A percentile compares a stretch with the other conserved stretches of the same genome.
phyloP scores from a whole-genome alignment of 2,888 invertebrate species.

The Drosophila rubida region DNA sequence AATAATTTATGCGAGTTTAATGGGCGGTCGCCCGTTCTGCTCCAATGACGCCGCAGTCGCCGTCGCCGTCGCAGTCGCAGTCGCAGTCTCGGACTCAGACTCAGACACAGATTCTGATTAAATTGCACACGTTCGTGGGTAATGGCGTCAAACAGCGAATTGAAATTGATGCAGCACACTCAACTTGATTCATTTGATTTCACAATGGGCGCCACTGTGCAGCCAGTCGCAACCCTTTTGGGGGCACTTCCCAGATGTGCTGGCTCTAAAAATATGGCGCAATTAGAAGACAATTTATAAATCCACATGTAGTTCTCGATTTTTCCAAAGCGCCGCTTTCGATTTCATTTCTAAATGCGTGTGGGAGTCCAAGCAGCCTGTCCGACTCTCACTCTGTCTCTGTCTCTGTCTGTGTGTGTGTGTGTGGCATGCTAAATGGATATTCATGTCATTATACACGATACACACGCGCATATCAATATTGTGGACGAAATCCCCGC shows the following conservation, averaged over 20 bases:
- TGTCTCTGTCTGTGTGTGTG: neutral
- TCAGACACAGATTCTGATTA: neutral
- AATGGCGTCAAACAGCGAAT: constrained; percentile 55
- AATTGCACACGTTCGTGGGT: constrained; percentile 10
- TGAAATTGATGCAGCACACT: constrained; percentile 57
- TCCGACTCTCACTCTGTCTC: neutral
- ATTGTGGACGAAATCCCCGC: neutral
- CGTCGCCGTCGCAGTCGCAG: neutral
- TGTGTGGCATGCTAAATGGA: constrained; percentile 14
- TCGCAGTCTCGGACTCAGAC: neutral
- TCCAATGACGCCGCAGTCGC: constrained; percentile 6
- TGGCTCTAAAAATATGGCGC: neutral
- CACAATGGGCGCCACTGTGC: constrained; percentile 5
- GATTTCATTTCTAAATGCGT: neutral
- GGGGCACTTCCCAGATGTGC: too few relatives aligned
- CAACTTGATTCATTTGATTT: constrained; percentile 49
- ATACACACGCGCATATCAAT: constrained; percentile 3
- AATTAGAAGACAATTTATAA: constrained; percentile 9
- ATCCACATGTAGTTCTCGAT: neutral
- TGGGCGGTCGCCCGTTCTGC: constrained; percentile 13
- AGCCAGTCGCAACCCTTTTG: constrained; percentile 29
- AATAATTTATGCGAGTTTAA: constrained; percentile 58
- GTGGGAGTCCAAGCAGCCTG: constrained; percentile 4
- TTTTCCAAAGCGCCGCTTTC: neutral
- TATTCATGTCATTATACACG: constrained; percentile 19